A percentile compares a stretch with the other conserved stretches of the same genome.
Conservation (phyloP, 2,797 vertebrate genomes). For the Oceanodroma leucorhoa region DNA sequence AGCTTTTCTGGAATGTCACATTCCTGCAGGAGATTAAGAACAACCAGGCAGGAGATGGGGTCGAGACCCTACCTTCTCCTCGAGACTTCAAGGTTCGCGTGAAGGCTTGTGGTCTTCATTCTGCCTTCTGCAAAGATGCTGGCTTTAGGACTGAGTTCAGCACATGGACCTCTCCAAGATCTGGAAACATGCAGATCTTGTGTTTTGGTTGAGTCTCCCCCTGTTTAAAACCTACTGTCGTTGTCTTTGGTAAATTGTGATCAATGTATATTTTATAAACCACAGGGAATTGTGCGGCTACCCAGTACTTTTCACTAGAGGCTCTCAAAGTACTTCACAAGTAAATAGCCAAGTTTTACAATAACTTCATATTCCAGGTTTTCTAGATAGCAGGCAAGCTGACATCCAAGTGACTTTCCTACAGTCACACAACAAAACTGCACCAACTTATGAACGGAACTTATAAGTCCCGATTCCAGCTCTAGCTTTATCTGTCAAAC, state of each 20-base stretch:
- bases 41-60: neutral
- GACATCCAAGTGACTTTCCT: neutral
- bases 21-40: neutral
- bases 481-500: neutral
- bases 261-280: neutral
- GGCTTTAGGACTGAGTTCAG: neutral
- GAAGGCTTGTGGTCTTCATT: neutral
- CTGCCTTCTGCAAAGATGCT: neutral
- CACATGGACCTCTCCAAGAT: accelerated
- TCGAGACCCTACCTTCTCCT: neutral
- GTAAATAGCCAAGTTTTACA: neutral
- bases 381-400: neutral
- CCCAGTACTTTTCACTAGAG: neutral
- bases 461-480: neutral
- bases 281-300: neutral
- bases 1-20: neutral
- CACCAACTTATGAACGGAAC: neutral
- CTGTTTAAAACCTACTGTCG: neutral
- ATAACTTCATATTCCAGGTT: neutral
- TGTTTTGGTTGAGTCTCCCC: neutral
- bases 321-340: neutral
- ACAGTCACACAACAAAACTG: neutral
- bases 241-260: neutral
- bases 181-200: neutral
- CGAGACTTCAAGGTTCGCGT: neutral